These are phyloP conservation scores for Lordiphosa andalusiaca DNA, from an alignment of 2,888 invertebrate species.

Conservation along the genomic window DNA sequence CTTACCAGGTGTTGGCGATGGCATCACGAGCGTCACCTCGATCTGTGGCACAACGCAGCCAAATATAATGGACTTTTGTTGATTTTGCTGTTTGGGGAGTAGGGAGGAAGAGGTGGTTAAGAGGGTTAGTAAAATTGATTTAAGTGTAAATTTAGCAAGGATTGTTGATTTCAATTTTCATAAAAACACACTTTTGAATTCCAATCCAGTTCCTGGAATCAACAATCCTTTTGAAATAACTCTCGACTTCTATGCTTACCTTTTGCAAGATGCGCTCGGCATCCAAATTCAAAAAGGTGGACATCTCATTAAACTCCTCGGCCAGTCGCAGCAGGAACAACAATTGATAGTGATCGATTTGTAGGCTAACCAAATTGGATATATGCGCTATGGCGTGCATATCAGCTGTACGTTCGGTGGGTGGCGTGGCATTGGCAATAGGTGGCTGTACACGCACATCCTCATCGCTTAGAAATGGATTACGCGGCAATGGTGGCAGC, in stretches of 20 bases:
- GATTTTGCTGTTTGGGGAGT: conserved; percentile 70
- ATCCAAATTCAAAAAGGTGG: conserved; percentile 89
- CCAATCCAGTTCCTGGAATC: too few species aligned
- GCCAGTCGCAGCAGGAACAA: conserved; percentile 91
- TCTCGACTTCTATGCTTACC: conserved; percentile 53
- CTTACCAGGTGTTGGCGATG: conserved; percentile 90
- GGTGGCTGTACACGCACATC: conserved; percentile 51
- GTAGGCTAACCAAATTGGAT: conserved; percentile 91
- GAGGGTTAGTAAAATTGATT: background rate
- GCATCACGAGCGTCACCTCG: conserved; percentile 93
- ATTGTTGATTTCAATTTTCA: too few species aligned
- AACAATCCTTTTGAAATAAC: too few species aligned
- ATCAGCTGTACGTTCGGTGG: conserved; percentile 83
- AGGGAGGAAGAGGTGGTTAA: background rate
- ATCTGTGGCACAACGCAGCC: conserved; percentile 92
- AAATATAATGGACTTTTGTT: conserved; percentile 83
- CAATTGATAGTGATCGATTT: conserved; percentile 96
- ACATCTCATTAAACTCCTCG: conserved; percentile 89
- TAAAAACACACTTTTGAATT: too few species aligned
- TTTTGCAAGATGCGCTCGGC: conserved; percentile 86
- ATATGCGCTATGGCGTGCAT: conserved; percentile 91
- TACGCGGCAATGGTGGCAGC: conserved; percentile 61
- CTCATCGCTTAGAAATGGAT: conserved; percentile 77
- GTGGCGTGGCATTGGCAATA: conserved; percentile 69
- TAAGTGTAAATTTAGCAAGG: too few species aligned